These are phyloP conservation scores for Atta texana DNA, from an alignment of 1,140 invertebrate genomes.

Conservation along the genomic window DNA sequence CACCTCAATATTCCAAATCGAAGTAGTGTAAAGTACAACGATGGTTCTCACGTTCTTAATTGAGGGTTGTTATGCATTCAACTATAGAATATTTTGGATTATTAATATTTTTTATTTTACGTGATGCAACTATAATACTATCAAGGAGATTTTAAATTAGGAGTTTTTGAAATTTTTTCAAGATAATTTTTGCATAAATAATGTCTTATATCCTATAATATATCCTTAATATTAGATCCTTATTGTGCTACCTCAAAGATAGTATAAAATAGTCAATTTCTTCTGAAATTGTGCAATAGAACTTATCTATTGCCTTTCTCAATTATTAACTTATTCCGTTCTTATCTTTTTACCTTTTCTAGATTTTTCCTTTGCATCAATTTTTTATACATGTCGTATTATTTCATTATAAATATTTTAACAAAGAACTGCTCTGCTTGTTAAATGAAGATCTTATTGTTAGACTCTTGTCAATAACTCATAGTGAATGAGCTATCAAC, in stretches of 20 bases:
- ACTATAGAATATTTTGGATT: not conserved
- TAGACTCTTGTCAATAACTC: not conserved
- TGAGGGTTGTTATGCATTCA: not conserved
- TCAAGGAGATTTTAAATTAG: too few relatives aligned
- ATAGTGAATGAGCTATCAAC: not conserved
- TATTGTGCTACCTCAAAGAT: not conserved
- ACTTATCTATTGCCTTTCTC: not conserved
- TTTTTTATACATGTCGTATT: not conserved
- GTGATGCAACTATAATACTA: not conserved
- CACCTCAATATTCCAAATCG: not conserved
- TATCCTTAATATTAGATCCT: not conserved
- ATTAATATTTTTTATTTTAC: not conserved
- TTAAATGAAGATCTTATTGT: not conserved
- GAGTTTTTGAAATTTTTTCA: not conserved
- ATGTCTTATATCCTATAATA: not conserved
- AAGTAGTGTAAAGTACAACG: not conserved
- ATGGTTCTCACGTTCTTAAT: slow-evolving; percentile 10
- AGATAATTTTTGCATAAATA: not conserved
- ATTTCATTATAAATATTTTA: not conserved
- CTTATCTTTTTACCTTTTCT: not conserved
- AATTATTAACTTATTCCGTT: not conserved
- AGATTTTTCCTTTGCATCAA: not conserved
- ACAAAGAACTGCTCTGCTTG: not conserved
- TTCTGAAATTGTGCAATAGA: not conserved
- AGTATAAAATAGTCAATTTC: not conserved